phyloP scores from a whole-genome alignment of 1,140 invertebrate species.

The Sitodiplosis mosellana region DNA sequence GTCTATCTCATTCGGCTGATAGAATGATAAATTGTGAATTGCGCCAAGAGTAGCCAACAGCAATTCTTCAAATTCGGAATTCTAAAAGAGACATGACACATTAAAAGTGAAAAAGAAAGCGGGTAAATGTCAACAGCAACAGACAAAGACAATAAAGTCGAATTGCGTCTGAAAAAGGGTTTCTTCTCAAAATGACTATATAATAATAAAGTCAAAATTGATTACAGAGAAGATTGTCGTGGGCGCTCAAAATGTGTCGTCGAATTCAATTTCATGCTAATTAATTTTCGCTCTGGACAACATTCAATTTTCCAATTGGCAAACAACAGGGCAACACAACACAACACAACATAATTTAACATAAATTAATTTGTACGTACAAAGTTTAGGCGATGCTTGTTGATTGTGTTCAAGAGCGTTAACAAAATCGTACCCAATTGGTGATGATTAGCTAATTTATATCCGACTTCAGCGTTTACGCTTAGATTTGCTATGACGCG shows the following conservation, averaged over 20 bases:
- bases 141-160: background rate
- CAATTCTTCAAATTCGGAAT: constrained; percentile 16
- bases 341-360: too few species aligned
- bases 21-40: constrained; percentile 23
- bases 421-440: constrained; percentile 20
- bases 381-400: constrained; percentile 4
- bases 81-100: too few species aligned
- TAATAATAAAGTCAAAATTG: background rate
- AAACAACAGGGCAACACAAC: too few species aligned
- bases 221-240: background rate
- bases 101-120: background rate
- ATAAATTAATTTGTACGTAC: background rate
- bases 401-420: constrained; percentile 9
- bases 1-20: constrained; percentile 12
- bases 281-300: too few species aligned
- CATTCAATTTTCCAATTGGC: too few species aligned
- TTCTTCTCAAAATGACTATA: too few species aligned
- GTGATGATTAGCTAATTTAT: constrained; percentile 25
- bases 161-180: background rate
- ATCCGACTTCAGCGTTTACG: constrained; percentile 47
- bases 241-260: too few species aligned
- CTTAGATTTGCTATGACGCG: constrained; percentile 55
- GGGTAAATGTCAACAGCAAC: background rate
- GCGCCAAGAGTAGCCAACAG: constrained; percentile 22
- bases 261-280: too few species aligned